Evolutionary conservation across 2,888 invertebrate species (phyloP).

Genomic region (Sphaeridia pumilis): DNA sequence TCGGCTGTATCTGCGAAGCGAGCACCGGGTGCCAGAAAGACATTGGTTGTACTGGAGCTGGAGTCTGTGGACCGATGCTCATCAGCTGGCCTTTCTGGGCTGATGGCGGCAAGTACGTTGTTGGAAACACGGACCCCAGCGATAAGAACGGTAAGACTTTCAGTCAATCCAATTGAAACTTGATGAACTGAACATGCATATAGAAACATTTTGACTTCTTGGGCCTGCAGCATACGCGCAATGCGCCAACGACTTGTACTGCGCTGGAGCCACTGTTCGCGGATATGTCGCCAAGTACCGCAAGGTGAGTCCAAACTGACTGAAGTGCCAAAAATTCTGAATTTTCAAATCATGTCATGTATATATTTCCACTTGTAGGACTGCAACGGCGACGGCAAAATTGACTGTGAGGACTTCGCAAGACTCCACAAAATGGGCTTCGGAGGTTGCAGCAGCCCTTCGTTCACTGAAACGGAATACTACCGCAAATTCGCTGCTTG

Average conservation of each 20-base stretch:
- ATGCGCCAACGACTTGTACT: conserved; percentile 38
- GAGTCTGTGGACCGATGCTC: conserved; percentile 38
- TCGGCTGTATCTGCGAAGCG: conserved; percentile 49
- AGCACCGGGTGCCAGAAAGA: conserved; percentile 35
- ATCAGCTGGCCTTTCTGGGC: conserved; percentile 39
- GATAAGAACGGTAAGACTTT: conserved; percentile 31
- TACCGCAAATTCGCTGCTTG: conserved; percentile 23
- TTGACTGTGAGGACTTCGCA: conserved; percentile 30
- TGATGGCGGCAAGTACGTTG: conserved; percentile 37
- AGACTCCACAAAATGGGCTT: conserved; percentile 27
- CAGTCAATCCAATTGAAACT: not conserved
- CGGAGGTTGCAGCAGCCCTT: conserved; percentile 13
- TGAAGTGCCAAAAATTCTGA: not conserved
- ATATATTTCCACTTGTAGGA: conserved; percentile 21
- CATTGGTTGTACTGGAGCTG: conserved; percentile 26
- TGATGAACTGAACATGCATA: not conserved
- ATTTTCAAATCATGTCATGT: too few species aligned
- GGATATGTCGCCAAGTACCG: conserved; percentile 37
- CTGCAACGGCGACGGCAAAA: conserved; percentile 29
- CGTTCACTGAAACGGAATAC: conserved; percentile 17
- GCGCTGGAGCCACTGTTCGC: conserved; percentile 37
- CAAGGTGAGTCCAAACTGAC: conserved; percentile 19
- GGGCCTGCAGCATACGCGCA: conserved; percentile 36
- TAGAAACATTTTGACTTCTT: not conserved
- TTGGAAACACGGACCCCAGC: conserved; percentile 32